A percentile compares a stretch with the other conserved stretches of the same genome.
phyloP scores from a whole-genome alignment of 2,113 vertebrate genomes.

The Pithys albifrons region DNA sequence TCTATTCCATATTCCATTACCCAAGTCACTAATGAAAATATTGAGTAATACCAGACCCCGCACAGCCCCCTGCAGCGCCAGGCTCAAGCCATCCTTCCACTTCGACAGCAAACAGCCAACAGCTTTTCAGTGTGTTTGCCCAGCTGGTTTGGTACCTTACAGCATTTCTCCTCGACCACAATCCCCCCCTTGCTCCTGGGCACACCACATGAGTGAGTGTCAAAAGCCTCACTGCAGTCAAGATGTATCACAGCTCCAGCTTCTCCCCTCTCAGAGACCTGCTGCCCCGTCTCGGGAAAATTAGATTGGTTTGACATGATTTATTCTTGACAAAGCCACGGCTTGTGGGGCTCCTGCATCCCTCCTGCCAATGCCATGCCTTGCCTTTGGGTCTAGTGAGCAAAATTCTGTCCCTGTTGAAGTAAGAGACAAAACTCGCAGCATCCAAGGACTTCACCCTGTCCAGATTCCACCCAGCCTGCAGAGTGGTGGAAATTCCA shows the following conservation, averaged over 20 bases:
- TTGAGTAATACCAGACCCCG: constrained; percentile 8
- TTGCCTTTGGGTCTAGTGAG: background rate
- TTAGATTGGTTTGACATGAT: background rate
- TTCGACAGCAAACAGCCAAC: background rate
- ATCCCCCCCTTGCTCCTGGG: background rate
- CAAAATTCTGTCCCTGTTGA: background rate
- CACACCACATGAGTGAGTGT: background rate
- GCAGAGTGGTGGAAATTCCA: background rate
- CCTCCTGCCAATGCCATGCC: background rate
- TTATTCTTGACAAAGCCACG: background rate
- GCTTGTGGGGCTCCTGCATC: background rate
- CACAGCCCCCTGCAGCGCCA: background rate
- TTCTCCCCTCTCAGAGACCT: background rate
- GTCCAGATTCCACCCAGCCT: background rate
- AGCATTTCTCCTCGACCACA: background rate
- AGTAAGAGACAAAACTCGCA: background rate
- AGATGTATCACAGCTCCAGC: background rate
- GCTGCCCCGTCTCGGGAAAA: background rate
- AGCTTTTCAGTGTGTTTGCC: background rate
- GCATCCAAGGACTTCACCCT: background rate
- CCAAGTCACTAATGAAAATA: constrained; percentile 5
- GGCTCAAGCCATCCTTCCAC: background rate
- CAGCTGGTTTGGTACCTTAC: background rate
- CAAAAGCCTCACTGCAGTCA: background rate
- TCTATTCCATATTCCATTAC: background rate